Evolutionary conservation across 2,888 invertebrate species (phyloP), one percentile per base, ranked within the genome.

Genomic region (Cephus rjabovi): DNA sequence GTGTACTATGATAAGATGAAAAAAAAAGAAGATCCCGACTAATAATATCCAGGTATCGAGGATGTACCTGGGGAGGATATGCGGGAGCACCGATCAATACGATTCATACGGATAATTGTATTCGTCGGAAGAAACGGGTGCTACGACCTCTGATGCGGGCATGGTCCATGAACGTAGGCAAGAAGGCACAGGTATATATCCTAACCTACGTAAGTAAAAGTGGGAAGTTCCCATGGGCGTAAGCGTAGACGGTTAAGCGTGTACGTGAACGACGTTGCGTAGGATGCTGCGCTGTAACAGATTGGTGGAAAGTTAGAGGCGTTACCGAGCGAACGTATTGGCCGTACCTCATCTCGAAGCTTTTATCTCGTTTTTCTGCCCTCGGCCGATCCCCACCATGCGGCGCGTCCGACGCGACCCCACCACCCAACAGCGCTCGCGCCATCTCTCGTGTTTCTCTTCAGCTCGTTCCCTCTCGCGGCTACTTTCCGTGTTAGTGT

Each of bases 331-430:
- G 69, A 74, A 77, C 81, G 73, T 76, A 88, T 89, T 89, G 88
- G 87, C 74, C 77, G 80, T 56, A 80, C 80, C 81, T 84, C 85
- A 87, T 88, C 88, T 90, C 85, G 81, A 79, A 82, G 86, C 86
- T 88, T 88, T 89, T 88, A 89, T 89, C 88, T 88, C 82, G 73
- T 78, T 78, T 78, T 78, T 78, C 78, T 71, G 71, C 71, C 71
- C 71, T 71, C 23, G 23, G 56, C 23, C 4, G 31, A 33, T 34
- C 71, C 34, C 71, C 34, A 31, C 71, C 71, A 71, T 23, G 23
- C 31, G n/a, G 11, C 12, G 11, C 12, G 71, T 11, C 56, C 33
- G 71, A 33, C 71, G 2, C 71, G 71, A 15, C 33, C 71, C 71
- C 71, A 71, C 71, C 71, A 34, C 71, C 71, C 71, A 71, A 71